Conservation (phyloP, 1,140 invertebrate species). For the Listronotus oregonensis region DNA sequence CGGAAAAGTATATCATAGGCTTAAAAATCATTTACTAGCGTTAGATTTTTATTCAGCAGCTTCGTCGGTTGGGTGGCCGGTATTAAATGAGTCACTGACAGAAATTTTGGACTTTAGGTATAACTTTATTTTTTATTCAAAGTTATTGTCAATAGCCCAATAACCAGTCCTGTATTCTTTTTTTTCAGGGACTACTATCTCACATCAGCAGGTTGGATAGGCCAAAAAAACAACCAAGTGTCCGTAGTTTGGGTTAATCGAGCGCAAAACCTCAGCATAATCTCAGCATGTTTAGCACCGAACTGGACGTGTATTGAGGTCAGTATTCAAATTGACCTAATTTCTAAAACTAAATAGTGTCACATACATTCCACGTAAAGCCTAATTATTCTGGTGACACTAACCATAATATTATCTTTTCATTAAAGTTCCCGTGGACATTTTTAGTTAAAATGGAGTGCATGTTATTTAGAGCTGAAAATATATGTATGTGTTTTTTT, state of each 20-base stretch:
- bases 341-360: neutral
- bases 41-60: no score
- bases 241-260: slow-evolving; percentile 90
- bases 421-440: neutral
- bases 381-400: no score
- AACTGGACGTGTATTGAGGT: slow-evolving; percentile 86
- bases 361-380: neutral
- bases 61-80: no score
- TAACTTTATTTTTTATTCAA: no score
- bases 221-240: slow-evolving; percentile 71
- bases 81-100: no score
- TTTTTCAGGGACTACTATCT: slow-evolving; percentile 87
- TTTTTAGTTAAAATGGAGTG: no score
- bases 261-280: slow-evolving; percentile 83
- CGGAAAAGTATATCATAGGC: no score
- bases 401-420: slow-evolving; percentile 1
- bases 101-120: no score
- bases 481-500: neutral
- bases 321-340: slow-evolving; percentile 45
- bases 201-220: slow-evolving; percentile 89
- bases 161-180: no score
- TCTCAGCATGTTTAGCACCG: slow-evolving; percentile 79
- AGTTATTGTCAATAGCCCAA: no score
- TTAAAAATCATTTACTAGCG: no score
- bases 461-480: neutral